These are phyloP conservation scores for Sardinella longiceps DNA, from an alignment of 2,797 vertebrate genomes.

Conservation along the genomic window DNA sequence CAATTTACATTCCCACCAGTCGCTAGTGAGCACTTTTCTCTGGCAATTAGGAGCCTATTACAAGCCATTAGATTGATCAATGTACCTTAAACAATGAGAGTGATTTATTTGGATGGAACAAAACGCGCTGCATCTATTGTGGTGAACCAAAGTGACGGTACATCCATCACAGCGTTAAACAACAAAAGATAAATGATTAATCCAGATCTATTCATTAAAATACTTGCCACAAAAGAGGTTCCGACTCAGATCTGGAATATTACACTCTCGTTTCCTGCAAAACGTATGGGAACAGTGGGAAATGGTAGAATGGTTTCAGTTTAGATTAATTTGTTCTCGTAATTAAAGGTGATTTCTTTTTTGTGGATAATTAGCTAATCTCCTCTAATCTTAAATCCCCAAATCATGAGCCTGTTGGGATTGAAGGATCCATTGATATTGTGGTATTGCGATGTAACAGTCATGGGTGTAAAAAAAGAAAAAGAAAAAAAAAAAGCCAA, in stretches of 20 bases:
- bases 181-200: conserved; percentile 86
- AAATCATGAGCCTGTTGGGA: background rate
- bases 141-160: conserved; percentile 79
- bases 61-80: conserved; percentile 99
- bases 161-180: conserved; percentile 79
- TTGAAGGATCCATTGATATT: background rate
- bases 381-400: conserved; percentile 68
- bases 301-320: conserved; percentile 60
- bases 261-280: conserved; percentile 73
- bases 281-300: conserved; percentile 62
- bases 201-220: conserved; percentile 84
- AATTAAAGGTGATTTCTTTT: conserved; percentile 76
- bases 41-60: conserved; percentile 98
- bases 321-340: conserved; percentile 80
- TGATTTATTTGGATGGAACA: conserved; percentile 93
- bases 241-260: conserved; percentile 72
- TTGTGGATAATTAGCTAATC: conserved; percentile 81
- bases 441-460: background rate
- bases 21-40: conserved; percentile 85
- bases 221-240: conserved; percentile 77
- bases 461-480: background rate
- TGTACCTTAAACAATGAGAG: conserved; percentile 98
- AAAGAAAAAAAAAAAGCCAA: background rate
- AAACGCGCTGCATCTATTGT: conserved; percentile 81
- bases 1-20: conserved; percentile 66